Evolutionary conservation across 2,113 vertebrate species (phyloP), one percentile per base, ranked within the genome.

Genomic region (Phaethon lepturus): DNA sequence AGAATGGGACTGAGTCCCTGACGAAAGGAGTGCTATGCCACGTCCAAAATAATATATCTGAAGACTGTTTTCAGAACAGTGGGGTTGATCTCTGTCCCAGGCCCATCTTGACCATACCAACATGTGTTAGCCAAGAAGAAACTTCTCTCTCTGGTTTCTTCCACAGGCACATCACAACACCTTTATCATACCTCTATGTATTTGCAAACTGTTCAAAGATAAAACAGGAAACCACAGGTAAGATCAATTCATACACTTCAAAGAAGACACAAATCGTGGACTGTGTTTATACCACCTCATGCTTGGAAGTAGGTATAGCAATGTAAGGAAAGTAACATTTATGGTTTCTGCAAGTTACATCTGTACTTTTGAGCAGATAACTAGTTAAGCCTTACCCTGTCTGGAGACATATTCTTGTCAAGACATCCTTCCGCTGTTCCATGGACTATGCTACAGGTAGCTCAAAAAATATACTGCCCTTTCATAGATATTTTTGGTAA

Each of bases 241-340:
- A 60, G 31, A 23, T 44, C 63, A 67, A 74, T 29, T 18, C 19
- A 44, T 53, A 58, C 20, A 11, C 3, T 64, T 52, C 38, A 81
- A 56, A 76, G 42, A 58, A 35, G 33, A 33, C 16, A n/a, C 6
- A 53, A 63, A 55, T 13, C 3, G 10, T 19, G 12, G n/a, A 40
- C 40, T 5, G 3, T 60, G 17, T 60, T 84, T 60, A 7, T 23
- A 66, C 11, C 7, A 53, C 18, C 25, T 82, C 26, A 42, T 4
- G 1, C 17, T 59, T 58, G 12, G n/a, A 59, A 58, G 13, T 33
- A 64, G 24, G 6, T 47, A 24, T 35, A 10, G 44, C 1, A 0
- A 58, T 23, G 17, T 19, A 40, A 53, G 10, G 22, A 76, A 53
- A 60, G 10, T 7, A 53, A 16, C 24, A 75, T 64, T 52, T 45